Percentiles rank a stretch among this genome's conserved stretches.
phyloP scores from a whole-genome alignment of 2,113 vertebrate species.

The Climacteris rufus region DNA sequence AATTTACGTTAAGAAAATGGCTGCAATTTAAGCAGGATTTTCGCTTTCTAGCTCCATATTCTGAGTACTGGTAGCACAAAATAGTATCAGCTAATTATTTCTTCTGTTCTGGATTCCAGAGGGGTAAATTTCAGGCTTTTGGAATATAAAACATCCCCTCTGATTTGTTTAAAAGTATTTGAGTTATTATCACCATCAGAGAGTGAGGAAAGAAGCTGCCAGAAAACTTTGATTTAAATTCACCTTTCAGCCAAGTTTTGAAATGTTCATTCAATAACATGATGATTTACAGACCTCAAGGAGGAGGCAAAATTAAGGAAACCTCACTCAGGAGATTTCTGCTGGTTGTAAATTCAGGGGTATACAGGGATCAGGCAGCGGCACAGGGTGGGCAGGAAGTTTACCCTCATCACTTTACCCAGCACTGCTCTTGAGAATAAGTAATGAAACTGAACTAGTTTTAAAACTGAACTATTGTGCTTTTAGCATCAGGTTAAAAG shows the following conservation, averaged over 20 bases:
- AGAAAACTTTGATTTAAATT: background rate
- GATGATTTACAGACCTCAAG: background rate
- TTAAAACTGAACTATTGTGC: background rate
- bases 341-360: background rate
- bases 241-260: background rate
- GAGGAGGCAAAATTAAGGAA: background rate
- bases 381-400: background rate
- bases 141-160: background rate
- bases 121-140: background rate
- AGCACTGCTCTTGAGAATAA: background rate
- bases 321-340: background rate
- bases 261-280: background rate
- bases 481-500: background rate
- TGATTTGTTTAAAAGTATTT: background rate
- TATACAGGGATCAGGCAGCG: background rate
- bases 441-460: background rate
- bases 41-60: background rate
- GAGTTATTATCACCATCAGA: background rate
- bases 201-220: background rate
- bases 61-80: background rate
- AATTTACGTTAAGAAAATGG: background rate
- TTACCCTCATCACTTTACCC: background rate
- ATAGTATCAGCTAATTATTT: background rate
- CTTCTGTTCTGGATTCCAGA: background rate
- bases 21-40: background rate